Percentiles rank a stretch among this genome's conserved stretches.
Evolutionary conservation across 1,140 invertebrate species (phyloP).

Genomic region (Brachionus koreanus): DNA sequence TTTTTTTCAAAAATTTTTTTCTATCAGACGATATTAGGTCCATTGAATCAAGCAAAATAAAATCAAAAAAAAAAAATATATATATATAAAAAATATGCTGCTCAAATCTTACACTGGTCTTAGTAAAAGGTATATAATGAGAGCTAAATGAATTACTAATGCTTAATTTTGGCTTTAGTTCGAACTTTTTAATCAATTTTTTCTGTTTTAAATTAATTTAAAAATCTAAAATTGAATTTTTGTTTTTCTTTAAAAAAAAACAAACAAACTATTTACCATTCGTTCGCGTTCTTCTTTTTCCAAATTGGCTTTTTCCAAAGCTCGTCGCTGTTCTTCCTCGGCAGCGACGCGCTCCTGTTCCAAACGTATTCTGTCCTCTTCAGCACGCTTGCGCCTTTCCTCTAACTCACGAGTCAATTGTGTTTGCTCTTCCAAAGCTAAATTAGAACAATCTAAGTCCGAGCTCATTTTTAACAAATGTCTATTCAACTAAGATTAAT

Average conservation of each 20-base stretch:
- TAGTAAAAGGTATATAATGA: not conserved
- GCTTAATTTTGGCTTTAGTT: constrained; percentile 13
- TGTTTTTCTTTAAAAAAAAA: not conserved
- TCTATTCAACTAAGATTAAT: constrained; percentile 6
- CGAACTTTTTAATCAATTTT: constrained; percentile 17
- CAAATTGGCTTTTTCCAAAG: constrained; percentile 16
- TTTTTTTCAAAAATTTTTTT: not conserved
- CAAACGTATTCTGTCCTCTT: constrained; percentile 25
- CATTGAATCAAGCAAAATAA: not conserved
- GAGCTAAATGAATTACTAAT: constrained; percentile 22
- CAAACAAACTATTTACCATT: constrained; percentile 41
- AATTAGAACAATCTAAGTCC: not conserved
- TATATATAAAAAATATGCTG: not conserved
- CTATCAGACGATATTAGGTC: not conserved
- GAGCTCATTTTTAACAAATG: not conserved
- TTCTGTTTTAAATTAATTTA: not conserved
- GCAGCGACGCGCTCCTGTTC: constrained; percentile 39
- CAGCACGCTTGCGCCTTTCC: constrained; percentile 3
- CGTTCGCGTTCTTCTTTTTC: constrained; percentile 40
- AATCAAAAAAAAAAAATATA: not conserved
- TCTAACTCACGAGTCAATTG: constrained; percentile 21
- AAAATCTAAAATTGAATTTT: not conserved
- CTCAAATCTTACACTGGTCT: constrained; percentile 13
- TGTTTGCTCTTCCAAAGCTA: constrained; percentile 44
- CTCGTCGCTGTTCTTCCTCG: constrained; percentile 21